Percentiles rank a stretch among this genome's conserved stretches.
Evolutionary conservation across 2,888 invertebrate species (phyloP).

Genomic region (Nebria brevicollis): DNA sequence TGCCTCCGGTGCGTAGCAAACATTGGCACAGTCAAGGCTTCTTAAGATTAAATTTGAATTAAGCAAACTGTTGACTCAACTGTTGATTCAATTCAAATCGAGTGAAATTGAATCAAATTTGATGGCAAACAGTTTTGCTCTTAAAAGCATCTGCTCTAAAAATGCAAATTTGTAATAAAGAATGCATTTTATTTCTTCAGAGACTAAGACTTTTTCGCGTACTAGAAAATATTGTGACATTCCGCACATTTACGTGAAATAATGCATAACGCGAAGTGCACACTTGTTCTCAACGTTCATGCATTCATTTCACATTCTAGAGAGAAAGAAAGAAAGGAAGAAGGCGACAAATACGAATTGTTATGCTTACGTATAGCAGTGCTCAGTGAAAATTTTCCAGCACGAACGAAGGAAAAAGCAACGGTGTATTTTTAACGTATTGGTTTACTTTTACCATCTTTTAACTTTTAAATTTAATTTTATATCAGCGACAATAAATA

Average conservation of each 20-base stretch:
- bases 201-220: background rate
- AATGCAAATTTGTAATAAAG: background rate
- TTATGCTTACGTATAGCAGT: background rate
- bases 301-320: background rate
- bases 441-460: background rate
- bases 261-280: background rate
- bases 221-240: background rate
- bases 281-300: background rate
- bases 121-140: background rate
- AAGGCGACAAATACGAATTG: slow-evolving; percentile 1
- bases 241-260: slow-evolving; percentile 1
- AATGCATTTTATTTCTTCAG: background rate
- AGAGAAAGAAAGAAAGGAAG: background rate
- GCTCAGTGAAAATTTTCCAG: background rate
- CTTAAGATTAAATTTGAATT: background rate
- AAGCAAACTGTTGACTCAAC: background rate
- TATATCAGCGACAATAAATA: background rate
- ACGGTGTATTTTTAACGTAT: background rate
- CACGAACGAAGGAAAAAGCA: background rate
- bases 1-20: too few relatives aligned
- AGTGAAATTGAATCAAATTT: background rate
- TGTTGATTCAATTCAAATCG: background rate
- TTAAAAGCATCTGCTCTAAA: background rate
- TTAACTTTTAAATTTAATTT: slow-evolving; percentile 1
- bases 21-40: too few relatives aligned